These are phyloP conservation scores for Cisticola juncidis DNA, from an alignment of 2,113 vertebrate species.

Conservation along the genomic window DNA sequence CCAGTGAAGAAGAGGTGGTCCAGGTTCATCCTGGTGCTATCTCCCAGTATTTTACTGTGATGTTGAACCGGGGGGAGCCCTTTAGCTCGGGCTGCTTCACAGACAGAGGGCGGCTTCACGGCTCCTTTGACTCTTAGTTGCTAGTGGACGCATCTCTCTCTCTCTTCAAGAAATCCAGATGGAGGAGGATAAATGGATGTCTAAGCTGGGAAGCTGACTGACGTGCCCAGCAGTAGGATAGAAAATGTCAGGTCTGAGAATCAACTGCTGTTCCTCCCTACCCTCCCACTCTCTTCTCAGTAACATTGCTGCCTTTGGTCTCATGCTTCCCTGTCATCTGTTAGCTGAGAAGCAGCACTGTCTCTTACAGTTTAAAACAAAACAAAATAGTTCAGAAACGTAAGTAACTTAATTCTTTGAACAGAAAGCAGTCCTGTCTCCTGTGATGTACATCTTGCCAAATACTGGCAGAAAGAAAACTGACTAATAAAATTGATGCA, in stretches of 20 bases:
- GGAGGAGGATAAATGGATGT: not conserved
- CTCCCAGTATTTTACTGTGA: not conserved
- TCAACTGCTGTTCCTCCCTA: not conserved
- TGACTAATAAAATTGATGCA: not conserved
- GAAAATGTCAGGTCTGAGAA: not conserved
- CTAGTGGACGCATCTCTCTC: not conserved
- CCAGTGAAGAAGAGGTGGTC: not conserved
- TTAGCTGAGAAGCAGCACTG: not conserved
- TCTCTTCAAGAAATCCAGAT: not conserved
- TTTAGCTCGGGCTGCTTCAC: not conserved
- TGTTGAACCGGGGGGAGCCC: not conserved
- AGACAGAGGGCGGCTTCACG: not conserved
- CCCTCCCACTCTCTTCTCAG: rapidly evolving
- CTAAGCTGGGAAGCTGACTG: not conserved
- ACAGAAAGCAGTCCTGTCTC: not conserved
- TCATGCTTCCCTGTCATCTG: not conserved
- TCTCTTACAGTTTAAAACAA: not conserved
- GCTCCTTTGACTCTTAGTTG: not conserved
- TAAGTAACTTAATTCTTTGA: not conserved
- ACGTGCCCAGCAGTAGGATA: not conserved
- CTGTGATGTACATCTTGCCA: not conserved
- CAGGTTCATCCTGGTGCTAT: not conserved
- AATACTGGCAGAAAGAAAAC: not conserved
- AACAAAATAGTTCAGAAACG: not conserved
- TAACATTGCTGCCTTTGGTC: not conserved